Evolutionary conservation across 1,140 invertebrate genomes (phyloP), one percentile per base, ranked within the genome.

Genomic region (Dreissena polymorpha): DNA sequence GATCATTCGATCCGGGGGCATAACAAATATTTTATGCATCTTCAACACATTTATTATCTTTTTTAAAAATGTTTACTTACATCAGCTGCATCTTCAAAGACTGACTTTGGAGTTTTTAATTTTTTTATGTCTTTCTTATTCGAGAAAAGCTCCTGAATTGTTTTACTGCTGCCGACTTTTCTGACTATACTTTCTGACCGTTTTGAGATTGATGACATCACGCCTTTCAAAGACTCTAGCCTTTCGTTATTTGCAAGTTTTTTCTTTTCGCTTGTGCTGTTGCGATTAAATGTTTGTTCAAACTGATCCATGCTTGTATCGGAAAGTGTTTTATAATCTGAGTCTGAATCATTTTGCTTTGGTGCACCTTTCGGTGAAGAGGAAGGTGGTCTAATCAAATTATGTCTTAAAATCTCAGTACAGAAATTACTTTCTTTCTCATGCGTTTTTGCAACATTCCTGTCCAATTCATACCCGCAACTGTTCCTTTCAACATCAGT

Each of bases 401-500:
- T 67, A 53, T 68, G 29, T 21, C 16, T 1, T 7, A 39, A 18
- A 25, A 23, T 51, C 18, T 16, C 21, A 16, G 39, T 39, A 12
- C 14, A 60, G 7, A 12, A 23, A 72, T 39, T 64, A 39, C 13
- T 57, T 0, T 12, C 21, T 21, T 12, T 21, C 18, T 57, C 8
- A 6, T 13, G 18, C 49, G 73, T 18, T 39, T 13, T 23, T n/a
- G 6, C 65, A 69, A 57, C 63, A 67, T n/a, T 23, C 29, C 51
- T 53, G 57, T 69, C 55, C 49, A 13, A 69, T 21, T 14, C 14
- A 18, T 14, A 18, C 49, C n/a, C 16, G 14, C 16, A 25, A 55
- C 67, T 50, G 87, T 77, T 8, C 13, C 70, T 84, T 13, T 72
- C 63, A 50, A 72, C 67, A 10, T 88, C 67, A 65, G 39, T 25